Conservation (phyloP, 2,113 vertebrate species). For the Cathartes aura region DNA sequence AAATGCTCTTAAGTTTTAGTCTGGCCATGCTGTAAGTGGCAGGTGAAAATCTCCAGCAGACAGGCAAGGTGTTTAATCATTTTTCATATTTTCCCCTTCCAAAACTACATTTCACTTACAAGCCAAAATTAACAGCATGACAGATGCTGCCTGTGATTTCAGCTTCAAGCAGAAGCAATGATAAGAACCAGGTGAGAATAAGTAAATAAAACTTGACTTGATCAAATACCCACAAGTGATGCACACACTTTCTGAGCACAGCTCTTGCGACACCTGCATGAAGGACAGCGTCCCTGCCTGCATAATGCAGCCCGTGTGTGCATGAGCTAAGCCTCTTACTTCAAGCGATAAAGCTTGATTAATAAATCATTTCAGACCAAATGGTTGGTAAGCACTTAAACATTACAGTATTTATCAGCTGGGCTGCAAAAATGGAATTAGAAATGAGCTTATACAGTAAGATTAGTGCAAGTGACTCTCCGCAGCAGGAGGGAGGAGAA, state of each 20-base stretch:
- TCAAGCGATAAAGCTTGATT: not conserved
- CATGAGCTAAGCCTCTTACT: not conserved
- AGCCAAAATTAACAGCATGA: not conserved
- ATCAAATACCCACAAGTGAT: not conserved
- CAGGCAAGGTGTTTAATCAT: not conserved
- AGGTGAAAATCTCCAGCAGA: not conserved
- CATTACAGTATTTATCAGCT: not conserved
- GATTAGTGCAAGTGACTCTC: not conserved
- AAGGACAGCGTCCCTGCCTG: not conserved
- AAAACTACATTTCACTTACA: not conserved
- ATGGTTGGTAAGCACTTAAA: not conserved
- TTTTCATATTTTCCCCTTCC: not conserved
- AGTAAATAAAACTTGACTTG: not conserved
- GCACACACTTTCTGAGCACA: accelerated
- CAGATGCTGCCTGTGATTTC: not conserved
- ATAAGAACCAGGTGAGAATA: not conserved
- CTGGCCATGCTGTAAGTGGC: not conserved
- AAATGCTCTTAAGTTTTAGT: not conserved
- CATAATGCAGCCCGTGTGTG: not conserved
- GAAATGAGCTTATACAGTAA: not conserved
- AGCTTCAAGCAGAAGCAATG: not conserved
- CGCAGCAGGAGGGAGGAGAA: not conserved
- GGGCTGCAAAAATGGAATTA: not conserved
- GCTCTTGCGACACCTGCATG: not conserved
- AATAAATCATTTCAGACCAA: not conserved